Conservation (phyloP, 2,888 invertebrate species). For the Germaria angustata region DNA sequence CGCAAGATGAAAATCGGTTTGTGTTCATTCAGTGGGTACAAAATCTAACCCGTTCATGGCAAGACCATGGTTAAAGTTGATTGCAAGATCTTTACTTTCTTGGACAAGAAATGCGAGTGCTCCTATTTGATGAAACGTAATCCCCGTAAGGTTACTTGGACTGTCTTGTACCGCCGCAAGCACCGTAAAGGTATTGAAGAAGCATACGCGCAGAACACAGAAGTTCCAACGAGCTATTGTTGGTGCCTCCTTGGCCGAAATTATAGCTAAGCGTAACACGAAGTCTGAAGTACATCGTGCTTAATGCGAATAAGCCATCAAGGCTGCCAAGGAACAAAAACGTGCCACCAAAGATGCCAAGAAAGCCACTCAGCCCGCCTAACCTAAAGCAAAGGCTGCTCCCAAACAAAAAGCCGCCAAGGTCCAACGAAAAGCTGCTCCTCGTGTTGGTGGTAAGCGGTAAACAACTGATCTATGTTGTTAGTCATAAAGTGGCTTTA, state of each 20-base stretch:
- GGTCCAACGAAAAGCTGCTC: constrained; percentile 92
- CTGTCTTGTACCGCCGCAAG: constrained; percentile 99
- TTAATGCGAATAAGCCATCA: constrained; percentile 98
- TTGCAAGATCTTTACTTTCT: constrained; percentile 97
- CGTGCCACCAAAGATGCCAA: constrained; percentile 93
- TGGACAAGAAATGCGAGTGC: constrained; percentile 98
- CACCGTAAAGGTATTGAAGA: constrained; percentile 99
- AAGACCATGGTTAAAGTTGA: constrained; percentile 99
- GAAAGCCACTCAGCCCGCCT: constrained; percentile 86
- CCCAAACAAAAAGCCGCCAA: constrained; percentile 94
- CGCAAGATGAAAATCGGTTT: constrained; percentile 90
- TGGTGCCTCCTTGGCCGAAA: constrained; percentile 97
- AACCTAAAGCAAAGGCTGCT: constrained; percentile 87
- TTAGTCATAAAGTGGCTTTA: constrained; percentile 37
- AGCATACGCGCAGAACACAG: constrained; percentile 95
- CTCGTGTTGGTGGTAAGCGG: constrained; percentile 98
- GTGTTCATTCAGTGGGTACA: constrained; percentile 99
- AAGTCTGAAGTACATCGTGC: constrained; percentile 99
- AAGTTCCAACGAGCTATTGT: constrained; percentile 99
- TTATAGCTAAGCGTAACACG: constrained; percentile 99
- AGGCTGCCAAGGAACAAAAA: constrained; percentile 97
- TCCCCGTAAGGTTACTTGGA: constrained; percentile 99
- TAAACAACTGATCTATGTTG: constrained; percentile 82
- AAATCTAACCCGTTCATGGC: constrained; percentile 99
- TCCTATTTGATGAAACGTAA: constrained; percentile 98